Evolutionary conservation across 1,140 invertebrate species (phyloP).

Genomic region (Zeugodacus cucurbitae): DNA sequence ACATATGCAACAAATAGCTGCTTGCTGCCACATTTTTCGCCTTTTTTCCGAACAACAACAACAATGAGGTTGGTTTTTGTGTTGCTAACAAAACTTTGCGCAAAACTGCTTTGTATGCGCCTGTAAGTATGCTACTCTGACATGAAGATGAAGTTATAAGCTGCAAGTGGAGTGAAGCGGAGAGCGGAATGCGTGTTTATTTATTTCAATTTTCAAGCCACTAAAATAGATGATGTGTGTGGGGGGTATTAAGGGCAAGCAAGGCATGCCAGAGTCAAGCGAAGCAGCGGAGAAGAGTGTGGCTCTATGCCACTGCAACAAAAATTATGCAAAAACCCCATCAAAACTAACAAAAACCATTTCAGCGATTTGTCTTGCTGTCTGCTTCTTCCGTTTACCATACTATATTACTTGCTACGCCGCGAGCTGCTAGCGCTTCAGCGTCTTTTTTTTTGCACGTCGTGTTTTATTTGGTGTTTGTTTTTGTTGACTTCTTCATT

Average conservation of each 20-base stretch:
- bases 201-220: not conserved
- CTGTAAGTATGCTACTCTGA: conserved; percentile 2
- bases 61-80: not conserved
- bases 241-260: not conserved
- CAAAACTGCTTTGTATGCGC: not conserved
- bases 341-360: not conserved
- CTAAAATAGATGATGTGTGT: not conserved
- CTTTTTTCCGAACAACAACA: not conserved
- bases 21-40: not conserved
- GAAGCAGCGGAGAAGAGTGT: not conserved
- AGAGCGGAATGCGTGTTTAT: not conserved
- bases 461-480: not conserved
- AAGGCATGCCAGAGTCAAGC: not conserved
- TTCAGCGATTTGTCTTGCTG: conserved; percentile 18
- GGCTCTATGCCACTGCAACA: not conserved
- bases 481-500: not conserved
- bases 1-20: conserved; percentile 30
- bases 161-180: not conserved
- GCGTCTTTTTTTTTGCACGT: not conserved
- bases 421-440: not conserved
- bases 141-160: not conserved
- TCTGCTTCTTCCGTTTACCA: not conserved
- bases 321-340: not conserved
- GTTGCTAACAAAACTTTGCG: not conserved
- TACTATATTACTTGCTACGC: not conserved